Base-by-base conservation (phyloP, 2,113 vertebrate genomes). In the Burhinus oedicnemus region DNA sequence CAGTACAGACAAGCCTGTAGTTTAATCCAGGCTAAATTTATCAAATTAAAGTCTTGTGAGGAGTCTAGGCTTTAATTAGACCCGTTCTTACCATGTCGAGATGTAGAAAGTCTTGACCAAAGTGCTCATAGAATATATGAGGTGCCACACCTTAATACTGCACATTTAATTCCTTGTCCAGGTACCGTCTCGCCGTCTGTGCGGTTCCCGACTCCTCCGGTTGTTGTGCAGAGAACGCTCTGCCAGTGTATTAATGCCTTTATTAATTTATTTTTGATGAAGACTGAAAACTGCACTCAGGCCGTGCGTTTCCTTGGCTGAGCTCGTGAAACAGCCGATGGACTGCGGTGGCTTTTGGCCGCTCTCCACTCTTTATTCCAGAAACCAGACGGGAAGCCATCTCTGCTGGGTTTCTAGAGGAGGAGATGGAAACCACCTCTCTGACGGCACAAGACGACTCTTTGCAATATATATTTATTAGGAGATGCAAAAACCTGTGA, bases 1-100 rank as follows among this genome's bases (percentile, higher is more conserved):
- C 82, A 96, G 94, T 97, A 58, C 79, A 94, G 95, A 96, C 94
- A 97, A 94, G 96, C 78, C 93, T 74, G 82, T 54, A 25, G 15
- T 92, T 96, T 96, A 89, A 97, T 87, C 84, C 84, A 87, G 49
- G 70, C 62, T 93, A 71, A 85, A 89, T 70, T 81, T 80, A 86
- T 93, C 88, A 90, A 94, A 94, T 93, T 95, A 94, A 95, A 95
- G 89, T 91, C 62, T 94, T 95, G 51, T 70, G 75, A 78, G 45
- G 76, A 87, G 81, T n/a, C 85, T 77, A 29, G 88, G 88, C 90
- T 93, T 88, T 94, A 90, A 96, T 96, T 94, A 96, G 85, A 64
- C 40, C 79, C 0, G 1, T 74, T 90, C 76, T 94, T 90, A 86
- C 92, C 42, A 5, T 22, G 83, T 27, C 6, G 22, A 77, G 92